These are phyloP conservation scores for Periophthalmus modestus DNA, from an alignment of 2,113 vertebrate genomes.

Conservation along the genomic window DNA sequence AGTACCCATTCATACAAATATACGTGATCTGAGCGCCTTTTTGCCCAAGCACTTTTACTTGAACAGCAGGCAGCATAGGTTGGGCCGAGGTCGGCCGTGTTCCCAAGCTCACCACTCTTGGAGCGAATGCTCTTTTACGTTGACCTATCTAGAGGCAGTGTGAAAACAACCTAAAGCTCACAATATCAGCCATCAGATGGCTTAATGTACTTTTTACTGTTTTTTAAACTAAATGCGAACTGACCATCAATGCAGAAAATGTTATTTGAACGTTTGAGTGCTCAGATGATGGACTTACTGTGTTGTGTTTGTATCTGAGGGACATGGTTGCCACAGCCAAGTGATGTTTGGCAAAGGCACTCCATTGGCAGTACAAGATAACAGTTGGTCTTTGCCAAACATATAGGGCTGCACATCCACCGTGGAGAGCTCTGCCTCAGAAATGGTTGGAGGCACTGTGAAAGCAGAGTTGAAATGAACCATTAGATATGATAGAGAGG, in stretches of 20 bases:
- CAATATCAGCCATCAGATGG: too few relatives aligned
- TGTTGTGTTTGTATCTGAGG: conserved; percentile 21
- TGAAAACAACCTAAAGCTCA: background rate
- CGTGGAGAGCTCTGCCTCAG: conserved; percentile 76
- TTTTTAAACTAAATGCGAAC: background rate
- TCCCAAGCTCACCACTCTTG: too few relatives aligned
- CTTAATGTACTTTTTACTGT: conserved; percentile 2
- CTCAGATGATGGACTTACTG: conserved; percentile 61
- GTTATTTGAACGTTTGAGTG: background rate
- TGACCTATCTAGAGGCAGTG: too few relatives aligned
- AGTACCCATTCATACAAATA: too few relatives aligned
- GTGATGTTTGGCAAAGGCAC: conserved; percentile 75
- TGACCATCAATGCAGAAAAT: conserved; percentile 1
- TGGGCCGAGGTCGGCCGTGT: too few relatives aligned
- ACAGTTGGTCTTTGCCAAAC: conserved; percentile 67
- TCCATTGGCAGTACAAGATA: conserved; percentile 81
- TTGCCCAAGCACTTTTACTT: too few relatives aligned
- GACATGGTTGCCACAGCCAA: conserved; percentile 88
- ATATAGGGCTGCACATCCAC: conserved; percentile 59
- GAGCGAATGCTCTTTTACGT: too few relatives aligned
- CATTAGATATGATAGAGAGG: conserved; percentile 15
- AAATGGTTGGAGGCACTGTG: conserved; percentile 86
- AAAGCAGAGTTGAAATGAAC: conserved; percentile 14
- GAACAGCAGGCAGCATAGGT: too few relatives aligned
- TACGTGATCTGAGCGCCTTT: too few relatives aligned